Percentiles rank a stretch among this genome's conserved stretches.
phyloP scores from a whole-genome alignment of 2,113 vertebrate species.

The Bettongia penicillata region DNA sequence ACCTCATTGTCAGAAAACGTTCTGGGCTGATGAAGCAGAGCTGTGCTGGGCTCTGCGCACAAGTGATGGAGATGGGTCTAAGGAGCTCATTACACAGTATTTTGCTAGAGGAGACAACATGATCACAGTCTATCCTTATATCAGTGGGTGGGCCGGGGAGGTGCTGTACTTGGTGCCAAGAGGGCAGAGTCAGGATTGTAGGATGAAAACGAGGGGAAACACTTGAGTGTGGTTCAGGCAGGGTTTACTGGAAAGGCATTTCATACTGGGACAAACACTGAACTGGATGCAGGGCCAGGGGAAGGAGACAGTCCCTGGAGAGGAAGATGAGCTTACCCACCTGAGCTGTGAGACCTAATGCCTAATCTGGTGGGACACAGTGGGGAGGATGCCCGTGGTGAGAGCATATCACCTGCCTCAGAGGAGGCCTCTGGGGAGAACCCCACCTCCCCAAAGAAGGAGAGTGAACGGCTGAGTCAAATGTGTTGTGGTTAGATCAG shows the following conservation, averaged over 20 bases:
- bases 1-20: rapidly evolving
- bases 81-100: neutral
- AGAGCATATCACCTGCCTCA: neutral
- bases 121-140: too few species aligned
- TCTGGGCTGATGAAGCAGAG: neutral
- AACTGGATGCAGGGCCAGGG: neutral
- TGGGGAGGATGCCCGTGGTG: neutral
- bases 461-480: neutral
- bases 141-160: neutral
- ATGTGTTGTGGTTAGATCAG: neutral
- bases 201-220: neutral
- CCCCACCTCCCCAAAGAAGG: neutral
- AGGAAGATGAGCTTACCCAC: too few species aligned
- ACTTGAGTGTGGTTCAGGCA: rapidly evolving
- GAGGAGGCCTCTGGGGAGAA: neutral
- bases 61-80: neutral
- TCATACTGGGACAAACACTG: neutral
- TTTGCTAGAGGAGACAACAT: neutral
- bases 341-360: neutral
- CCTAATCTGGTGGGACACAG: neutral
- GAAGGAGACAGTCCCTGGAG: neutral
- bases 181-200: neutral
- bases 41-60: too few species aligned
- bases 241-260: neutral
- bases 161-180: neutral